Conservation (phyloP, 2,797 vertebrate species). For the Crocodylus rhombifer region DNA sequence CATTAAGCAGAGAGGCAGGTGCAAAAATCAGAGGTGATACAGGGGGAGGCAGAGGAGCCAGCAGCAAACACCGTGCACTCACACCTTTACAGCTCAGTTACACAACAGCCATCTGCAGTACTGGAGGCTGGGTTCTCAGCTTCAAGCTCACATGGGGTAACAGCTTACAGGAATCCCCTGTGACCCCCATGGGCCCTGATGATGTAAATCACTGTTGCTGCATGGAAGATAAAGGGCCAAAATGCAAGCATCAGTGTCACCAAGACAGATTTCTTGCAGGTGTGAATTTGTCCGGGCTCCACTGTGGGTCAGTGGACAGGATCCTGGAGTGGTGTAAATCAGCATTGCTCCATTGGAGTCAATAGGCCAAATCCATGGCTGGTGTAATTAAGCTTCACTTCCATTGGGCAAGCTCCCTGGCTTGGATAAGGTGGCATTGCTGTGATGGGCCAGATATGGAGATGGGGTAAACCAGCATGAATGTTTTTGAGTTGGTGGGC, state of each 20-base stretch:
- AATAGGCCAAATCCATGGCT: no score
- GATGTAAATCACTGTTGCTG: no score
- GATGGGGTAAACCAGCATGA: no score
- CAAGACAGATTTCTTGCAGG: no score
- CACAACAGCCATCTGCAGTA: background rate
- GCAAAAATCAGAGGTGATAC: background rate
- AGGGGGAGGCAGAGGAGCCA: background rate
- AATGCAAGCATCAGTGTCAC: no score
- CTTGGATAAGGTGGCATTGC: no score
- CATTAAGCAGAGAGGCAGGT: background rate
- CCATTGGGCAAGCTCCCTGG: no score
- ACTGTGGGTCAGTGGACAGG: background rate
- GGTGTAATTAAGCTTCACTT: no score
- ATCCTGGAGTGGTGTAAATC: background rate
- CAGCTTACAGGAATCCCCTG: background rate
- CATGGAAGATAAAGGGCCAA: no score
- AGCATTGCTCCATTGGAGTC: background rate
- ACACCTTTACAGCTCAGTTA: background rate
- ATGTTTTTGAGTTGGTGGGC: no score
- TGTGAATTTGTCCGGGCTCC: no score
- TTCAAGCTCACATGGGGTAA: background rate
- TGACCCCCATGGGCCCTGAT: background rate
- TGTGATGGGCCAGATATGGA: no score
- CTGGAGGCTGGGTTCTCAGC: background rate
- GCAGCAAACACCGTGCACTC: background rate